Evolutionary conservation across 2,797 vertebrate genomes (phyloP).

Genomic region (Lateolabrax maculatus): DNA sequence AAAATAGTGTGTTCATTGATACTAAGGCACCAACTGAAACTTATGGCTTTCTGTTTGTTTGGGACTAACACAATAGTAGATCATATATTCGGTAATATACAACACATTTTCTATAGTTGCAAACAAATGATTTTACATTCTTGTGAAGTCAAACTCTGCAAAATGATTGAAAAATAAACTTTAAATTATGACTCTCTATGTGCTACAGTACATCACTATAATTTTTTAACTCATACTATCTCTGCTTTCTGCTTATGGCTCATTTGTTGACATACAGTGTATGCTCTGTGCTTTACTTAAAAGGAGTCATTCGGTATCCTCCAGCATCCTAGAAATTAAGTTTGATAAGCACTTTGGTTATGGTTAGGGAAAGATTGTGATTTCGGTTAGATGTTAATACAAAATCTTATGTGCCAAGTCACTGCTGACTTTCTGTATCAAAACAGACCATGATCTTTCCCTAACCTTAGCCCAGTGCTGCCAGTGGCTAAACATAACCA

Average conservation of each 20-base stretch:
- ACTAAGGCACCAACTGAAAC: constrained; percentile 69
- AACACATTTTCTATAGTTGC: constrained; percentile 19
- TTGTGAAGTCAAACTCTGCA: constrained; percentile 37
- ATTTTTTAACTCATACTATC: constrained; percentile 3
- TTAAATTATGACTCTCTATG: constrained; percentile 22
- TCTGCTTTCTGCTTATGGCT: constrained; percentile 34
- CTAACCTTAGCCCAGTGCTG: too few relatives aligned
- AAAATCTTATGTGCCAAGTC: too few relatives aligned
- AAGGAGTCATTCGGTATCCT: constrained; percentile 6
- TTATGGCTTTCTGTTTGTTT: constrained; percentile 48
- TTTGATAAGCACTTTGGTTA: too few relatives aligned
- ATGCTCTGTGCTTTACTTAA: constrained; percentile 17
- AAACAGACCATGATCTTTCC: too few relatives aligned
- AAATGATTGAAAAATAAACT: constrained; percentile 25
- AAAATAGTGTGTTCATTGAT: constrained; percentile 26
- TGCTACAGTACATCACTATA: constrained; percentile 29
- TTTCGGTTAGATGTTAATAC: too few relatives aligned
- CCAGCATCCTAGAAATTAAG: too few relatives aligned
- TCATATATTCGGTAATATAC: constrained; percentile 18
- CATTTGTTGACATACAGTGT: constrained; percentile 14
- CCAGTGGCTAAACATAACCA: too few relatives aligned
- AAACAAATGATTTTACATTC: constrained; percentile 41
- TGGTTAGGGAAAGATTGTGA: too few relatives aligned
- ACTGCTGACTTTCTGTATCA: too few relatives aligned
- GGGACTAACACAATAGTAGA: constrained; percentile 27